Percentiles rank a stretch among this genome's conserved stretches.
phyloP scores from a whole-genome alignment of 2,797 vertebrate genomes.

The Malacoraja senta region DNA sequence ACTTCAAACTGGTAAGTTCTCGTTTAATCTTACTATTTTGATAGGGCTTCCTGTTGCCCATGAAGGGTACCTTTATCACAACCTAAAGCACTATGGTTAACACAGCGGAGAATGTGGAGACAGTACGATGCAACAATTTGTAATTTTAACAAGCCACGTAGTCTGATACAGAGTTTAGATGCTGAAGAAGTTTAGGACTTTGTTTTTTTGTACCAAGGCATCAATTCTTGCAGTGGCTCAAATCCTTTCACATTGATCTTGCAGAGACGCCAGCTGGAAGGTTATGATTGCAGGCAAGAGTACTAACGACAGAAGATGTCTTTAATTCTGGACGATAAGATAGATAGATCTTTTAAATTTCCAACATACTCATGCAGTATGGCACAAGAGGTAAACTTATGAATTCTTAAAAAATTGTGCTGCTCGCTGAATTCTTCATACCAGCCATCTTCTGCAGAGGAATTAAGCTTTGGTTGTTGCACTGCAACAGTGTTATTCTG shows the following conservation, averaged over 20 bases:
- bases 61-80: background rate
- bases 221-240: background rate
- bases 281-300: background rate
- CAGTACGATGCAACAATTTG: background rate
- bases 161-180: background rate
- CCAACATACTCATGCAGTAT: background rate
- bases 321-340: background rate
- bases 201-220: background rate
- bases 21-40: too few species aligned
- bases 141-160: background rate
- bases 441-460: background rate
- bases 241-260: background rate
- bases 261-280: background rate
- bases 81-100: background rate
- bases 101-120: background rate
- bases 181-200: background rate
- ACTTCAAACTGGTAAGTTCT: too few species aligned
- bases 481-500: background rate
- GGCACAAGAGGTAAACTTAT: background rate
- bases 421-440: background rate
- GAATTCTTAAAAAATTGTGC: background rate
- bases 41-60: background rate
- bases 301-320: too few species aligned
- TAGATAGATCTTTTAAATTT: background rate
- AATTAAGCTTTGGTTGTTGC: background rate